These are phyloP conservation scores for Caenorhabditis parvicauda DNA, from an alignment of 2,888 invertebrate genomes.

Conservation along the genomic window DNA sequence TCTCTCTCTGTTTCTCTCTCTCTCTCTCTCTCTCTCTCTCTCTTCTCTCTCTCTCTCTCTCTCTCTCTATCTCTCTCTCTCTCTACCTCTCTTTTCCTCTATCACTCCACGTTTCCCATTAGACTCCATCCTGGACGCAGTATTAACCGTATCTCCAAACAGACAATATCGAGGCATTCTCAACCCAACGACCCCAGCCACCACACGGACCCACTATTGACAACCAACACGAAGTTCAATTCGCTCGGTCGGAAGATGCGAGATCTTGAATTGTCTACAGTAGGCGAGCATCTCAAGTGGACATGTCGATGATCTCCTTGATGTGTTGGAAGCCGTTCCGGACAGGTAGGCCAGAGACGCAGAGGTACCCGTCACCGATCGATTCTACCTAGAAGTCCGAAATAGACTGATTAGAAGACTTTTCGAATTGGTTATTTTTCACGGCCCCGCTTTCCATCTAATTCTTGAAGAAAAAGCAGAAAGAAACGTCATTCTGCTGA, in stretches of 20 bases:
- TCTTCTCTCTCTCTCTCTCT: no score
- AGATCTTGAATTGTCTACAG: constrained; percentile 31
- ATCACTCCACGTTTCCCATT: constrained; percentile 58
- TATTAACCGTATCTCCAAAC: constrained; percentile 56
- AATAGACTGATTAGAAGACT: no score
- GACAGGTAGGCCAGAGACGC: constrained; percentile 53
- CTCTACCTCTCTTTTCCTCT: no score
- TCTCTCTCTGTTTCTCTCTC: no score
- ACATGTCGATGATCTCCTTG: constrained; percentile 14
- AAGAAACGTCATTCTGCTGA: no score
- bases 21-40: no score
- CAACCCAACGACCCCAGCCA: constrained; percentile 46
- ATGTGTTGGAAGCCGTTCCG: constrained; percentile 46
- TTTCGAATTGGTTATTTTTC: no score
- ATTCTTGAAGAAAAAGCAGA: no score
- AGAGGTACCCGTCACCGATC: constrained; percentile 57
- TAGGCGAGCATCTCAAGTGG: constrained; percentile 39
- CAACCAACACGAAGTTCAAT: constrained; percentile 49
- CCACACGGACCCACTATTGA: constrained; percentile 49
- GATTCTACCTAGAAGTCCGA: constrained; percentile 47
- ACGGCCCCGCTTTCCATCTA: no score
- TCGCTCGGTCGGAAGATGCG: constrained; percentile 46
- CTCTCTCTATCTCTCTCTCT: no score
- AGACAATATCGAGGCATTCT: constrained; percentile 53
- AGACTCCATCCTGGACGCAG: constrained; percentile 52